Evolutionary conservation across 2,797 vertebrate species (phyloP), one percentile per base, ranked within the genome.

Genomic region (Syndactyla subalaris): DNA sequence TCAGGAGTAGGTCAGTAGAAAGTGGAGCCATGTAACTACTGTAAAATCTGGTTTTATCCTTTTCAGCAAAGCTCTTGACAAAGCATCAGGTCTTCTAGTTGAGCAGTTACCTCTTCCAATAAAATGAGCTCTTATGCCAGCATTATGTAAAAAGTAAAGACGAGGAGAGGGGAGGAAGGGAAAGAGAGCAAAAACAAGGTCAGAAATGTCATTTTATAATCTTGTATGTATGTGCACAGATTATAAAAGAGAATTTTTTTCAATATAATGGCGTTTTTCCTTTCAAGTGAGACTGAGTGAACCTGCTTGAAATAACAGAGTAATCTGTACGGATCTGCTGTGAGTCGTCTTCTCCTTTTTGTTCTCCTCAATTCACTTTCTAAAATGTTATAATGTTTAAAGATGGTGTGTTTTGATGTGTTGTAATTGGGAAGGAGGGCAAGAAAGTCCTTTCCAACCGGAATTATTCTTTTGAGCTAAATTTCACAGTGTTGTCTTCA

Each of bases 1-100:
- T 97, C 96, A 97, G 67, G 43, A 93, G 34, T 54, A 95, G 96
- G 96, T 96, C 96, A 96, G 34, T 55, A 92, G 93, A 95, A 96
- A 94, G 88, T 71, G 52, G 79, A 93, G 57, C 74, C 52, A 10
- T 87, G 52, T 95, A 97, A 95, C 94, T 95, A 94, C 92, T 94
- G 89, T 95, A 95, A 96, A 95, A 95, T 92, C 74, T 92, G 59
- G 7, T 76, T 96, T 94, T 92, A 94, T 92, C 93, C 94, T 92
- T 93, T 95, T 73, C 57, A 82, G 71, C 77, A 89, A 90, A 78
- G 63, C 57, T 82, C 43, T 92, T 91, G 74, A 88, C 72, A 88
- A 82, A 90, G 71, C 73, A 67, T 73, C 29, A 61, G 87, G 34
- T 85, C 79, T 91, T 72, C 66, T 79, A 86, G 52, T 70, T 86